Evolutionary conservation across 2,797 vertebrate species (phyloP).

Genomic region (Pseudocheirus occidentalis): DNA sequence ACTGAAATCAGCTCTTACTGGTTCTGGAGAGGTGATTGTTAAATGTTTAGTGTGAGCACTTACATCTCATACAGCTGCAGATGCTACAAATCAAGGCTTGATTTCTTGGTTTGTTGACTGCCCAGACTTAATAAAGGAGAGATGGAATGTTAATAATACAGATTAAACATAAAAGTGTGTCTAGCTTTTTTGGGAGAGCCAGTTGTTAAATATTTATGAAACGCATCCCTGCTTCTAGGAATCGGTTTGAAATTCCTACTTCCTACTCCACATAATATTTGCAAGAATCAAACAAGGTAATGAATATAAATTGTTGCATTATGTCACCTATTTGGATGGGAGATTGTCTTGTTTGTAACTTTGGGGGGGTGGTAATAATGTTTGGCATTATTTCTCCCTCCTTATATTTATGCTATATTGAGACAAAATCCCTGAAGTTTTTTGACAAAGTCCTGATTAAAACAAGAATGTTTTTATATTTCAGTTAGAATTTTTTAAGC

Average conservation of each 20-base stretch:
- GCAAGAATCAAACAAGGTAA: background rate
- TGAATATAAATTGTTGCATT: background rate
- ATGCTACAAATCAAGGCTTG: background rate
- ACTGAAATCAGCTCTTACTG: background rate
- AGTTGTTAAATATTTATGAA: background rate
- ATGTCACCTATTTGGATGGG: background rate
- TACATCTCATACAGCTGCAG: background rate
- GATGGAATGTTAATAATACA: background rate
- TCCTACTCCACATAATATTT: background rate
- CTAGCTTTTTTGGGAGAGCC: background rate
- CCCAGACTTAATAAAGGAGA: background rate
- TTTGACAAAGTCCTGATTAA: background rate
- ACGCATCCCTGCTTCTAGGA: background rate
- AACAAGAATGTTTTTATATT: background rate
- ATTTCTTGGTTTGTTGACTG: background rate
- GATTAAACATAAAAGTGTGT: background rate
- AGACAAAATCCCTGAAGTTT: background rate
- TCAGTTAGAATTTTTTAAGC: constrained; percentile 9
- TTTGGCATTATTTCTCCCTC: background rate
- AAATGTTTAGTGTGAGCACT: background rate
- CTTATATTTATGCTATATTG: background rate
- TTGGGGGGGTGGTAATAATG: background rate
- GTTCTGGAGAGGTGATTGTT: background rate
- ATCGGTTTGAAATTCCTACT: background rate
- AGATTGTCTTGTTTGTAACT: background rate